Evolutionary conservation across 2,888 invertebrate species (phyloP).

Genomic region (Axea sp.): DNA sequence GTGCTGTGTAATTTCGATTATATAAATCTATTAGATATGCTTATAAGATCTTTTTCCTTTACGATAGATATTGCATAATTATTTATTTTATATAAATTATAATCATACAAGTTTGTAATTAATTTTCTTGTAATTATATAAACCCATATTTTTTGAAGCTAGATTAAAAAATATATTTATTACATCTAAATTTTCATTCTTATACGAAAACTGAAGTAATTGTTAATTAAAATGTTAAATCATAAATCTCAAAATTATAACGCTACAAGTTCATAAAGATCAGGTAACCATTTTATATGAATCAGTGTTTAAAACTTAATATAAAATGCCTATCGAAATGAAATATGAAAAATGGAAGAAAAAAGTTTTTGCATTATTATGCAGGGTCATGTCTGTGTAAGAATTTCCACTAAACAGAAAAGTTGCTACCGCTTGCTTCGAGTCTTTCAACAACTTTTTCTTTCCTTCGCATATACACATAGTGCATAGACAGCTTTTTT

Average conservation of each 20-base stretch:
- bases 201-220: no score
- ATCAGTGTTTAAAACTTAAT: not conserved
- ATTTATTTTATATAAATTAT: no score
- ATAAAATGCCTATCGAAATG: conserved; percentile 8
- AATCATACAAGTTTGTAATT: no score
- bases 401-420: conserved; percentile 32
- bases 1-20: not conserved
- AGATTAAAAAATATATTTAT: no score
- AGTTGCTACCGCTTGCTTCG: conserved; percentile 17
- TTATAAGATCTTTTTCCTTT: not conserved
- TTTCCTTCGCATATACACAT: not conserved
- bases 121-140: no score
- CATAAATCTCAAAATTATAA: no score
- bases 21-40: not conserved
- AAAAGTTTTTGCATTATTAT: conserved; percentile 20
- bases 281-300: no score
- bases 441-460: conserved; percentile 20
- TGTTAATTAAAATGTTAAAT: no score
- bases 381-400: conserved; percentile 7
- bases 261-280: no score
- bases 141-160: no score
- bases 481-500: conserved; percentile 19
- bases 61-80: no score
- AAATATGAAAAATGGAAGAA: not conserved
- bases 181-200: no score